Evolutionary conservation across 1,140 invertebrate genomes (phyloP), one percentile per base, ranked within the genome.

Genomic region (Hetaerina americana): DNA sequence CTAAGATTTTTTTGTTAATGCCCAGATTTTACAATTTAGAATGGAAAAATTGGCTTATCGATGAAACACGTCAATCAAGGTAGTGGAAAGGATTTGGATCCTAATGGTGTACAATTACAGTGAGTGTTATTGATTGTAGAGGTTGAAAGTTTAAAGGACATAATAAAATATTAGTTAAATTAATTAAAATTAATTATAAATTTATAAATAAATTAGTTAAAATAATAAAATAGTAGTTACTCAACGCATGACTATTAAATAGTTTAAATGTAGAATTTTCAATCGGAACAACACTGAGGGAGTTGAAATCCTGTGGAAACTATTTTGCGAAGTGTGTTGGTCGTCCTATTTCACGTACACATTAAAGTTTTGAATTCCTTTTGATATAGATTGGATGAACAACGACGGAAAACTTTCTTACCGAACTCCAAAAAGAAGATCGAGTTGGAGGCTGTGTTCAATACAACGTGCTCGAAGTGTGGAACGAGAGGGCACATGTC

Each of bases 61-160:
- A 83, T 83, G 82, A 83, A 83, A 75, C 73, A 79, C 26, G 82
- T 83, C 5, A 78, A 82, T 76, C 82, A 83, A 76, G 81, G 81
- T 66, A 80, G 76, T 73, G 82, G 82, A 5, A 78, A 74, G 26
- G 82, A 83, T 72, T 74, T 82, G n/a, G 82, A 83, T 77, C 82
- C 81, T 0, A 82, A 80, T 73, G 80, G 81, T 0, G 78, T 82
- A 5, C 77, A 82, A 68, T 74, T 79, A 10, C 79, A 82, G 69
- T 77, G 74, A 74, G 76, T 76, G 24, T 72, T 27, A 29, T 25
- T 26, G 12, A 26, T n/a, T 26, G 5, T 67, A 71, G 70, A n/a
- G 67, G 27, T 18, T 26, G 26, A 72, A 70, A 5, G 26, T 72
- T 71, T 22, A 71, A 24, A 68, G 15, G 5, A 26, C 18, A 72